Base-by-base conservation (phyloP, 2,888 invertebrate species). In the Limnephilus marmoratus region DNA sequence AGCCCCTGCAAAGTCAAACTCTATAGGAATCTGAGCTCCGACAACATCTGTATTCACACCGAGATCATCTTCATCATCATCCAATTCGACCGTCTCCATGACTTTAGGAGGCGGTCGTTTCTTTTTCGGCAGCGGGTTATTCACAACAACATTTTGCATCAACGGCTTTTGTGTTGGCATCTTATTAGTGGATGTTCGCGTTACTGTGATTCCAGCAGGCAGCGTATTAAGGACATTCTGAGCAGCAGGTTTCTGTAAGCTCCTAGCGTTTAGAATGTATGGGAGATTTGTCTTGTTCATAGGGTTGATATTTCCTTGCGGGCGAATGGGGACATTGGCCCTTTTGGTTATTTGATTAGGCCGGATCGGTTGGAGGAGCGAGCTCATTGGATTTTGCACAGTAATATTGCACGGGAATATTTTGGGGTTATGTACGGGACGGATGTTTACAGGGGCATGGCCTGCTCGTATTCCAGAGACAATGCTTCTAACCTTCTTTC, bases 151-250 rank as follows among this genome's bases (percentile, higher is more conserved):
- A n/a, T 68, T 68, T 68, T 68, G 68, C 85, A 85, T 41, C 24
- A 41, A 37, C 24, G 41, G 80, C 29, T 83, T 83, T 53, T 91
- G 85, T n/a, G 53, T 68, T 15, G 45, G 45, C 34, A 45, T 81
- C 31, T 18, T 18, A 4, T 83, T 82, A 4, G 82, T 81, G 24
- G 91, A 90, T 88, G 95, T 94, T 94, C 94, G 95, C 91, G 94
- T 95, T 3, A 96, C 94, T 91, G 95, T 95, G 11, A 96, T 95
- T 86, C 95, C 94, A 45, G 95, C 93, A n/a, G 96, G 95, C 90
- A 96, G 94, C 9, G 90, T 37, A 31, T 83, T 80, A n/a, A 92
- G 80, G 13, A 88, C 80, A 9, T 89, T 92, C 81, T 89, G 82
- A 11, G 92, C 81, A 13, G 31, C 82, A 2, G 89, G n/a, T 31